A percentile compares a stretch with the other conserved stretches of the same genome.
Evolutionary conservation across 2,797 vertebrate genomes (phyloP).

Genomic region (Falco berigora): DNA sequence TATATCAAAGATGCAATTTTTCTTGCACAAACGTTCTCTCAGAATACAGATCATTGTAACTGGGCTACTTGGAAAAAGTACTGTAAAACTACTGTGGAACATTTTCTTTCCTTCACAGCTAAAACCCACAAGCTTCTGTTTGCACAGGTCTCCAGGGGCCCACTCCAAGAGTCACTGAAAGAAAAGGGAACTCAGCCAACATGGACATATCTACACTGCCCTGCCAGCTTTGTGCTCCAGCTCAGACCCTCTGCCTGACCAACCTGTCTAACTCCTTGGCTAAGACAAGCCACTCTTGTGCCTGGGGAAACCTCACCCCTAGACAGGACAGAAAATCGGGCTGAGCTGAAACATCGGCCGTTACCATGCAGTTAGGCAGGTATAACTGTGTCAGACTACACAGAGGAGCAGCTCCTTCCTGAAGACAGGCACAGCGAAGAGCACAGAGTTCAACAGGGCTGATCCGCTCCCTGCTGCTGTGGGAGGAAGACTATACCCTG

Average conservation of each 20-base stretch:
- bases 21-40: background rate
- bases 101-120: background rate
- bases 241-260: background rate
- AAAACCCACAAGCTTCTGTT: slow-evolving; percentile 1
- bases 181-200: background rate
- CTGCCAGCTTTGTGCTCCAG: background rate
- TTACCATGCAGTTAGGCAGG: background rate
- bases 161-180: background rate
- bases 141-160: background rate
- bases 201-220: background rate
- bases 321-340: background rate
- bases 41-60: background rate
- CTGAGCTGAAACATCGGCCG: background rate
- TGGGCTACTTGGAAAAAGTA: background rate
- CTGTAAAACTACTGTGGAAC: background rate
- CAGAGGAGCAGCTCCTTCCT: background rate
- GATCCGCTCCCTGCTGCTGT: rapidly evolving
- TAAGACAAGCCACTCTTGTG: slow-evolving; percentile 18
- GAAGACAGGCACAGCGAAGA: background rate
- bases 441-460: background rate
- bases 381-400: background rate
- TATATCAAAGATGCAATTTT: background rate
- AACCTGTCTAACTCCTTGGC: background rate
- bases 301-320: background rate
- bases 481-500: background rate